These are phyloP conservation scores for Cyprinus carpio DNA, from an alignment of 2,113 vertebrate genomes.

Conservation along the genomic window DNA sequence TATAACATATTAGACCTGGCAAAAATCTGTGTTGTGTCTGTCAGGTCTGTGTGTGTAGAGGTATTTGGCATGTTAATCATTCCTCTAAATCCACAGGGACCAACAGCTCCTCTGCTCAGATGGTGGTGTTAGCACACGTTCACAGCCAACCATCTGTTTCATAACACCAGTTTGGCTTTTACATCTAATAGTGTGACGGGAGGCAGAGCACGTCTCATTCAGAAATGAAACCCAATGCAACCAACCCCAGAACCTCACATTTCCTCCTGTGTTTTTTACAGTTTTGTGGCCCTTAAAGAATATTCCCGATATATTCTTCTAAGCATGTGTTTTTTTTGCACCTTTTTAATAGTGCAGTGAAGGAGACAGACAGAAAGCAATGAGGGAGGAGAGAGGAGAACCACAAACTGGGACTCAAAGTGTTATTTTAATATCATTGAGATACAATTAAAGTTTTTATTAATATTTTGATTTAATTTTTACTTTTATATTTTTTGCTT, in stretches of 20 bases:
- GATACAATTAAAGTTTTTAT: background rate
- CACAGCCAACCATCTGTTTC: background rate
- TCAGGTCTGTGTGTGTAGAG: background rate
- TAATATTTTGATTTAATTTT: background rate
- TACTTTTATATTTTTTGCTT: too few relatives aligned
- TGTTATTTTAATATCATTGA: background rate
- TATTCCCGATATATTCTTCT: too few relatives aligned
- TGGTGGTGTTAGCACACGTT: background rate
- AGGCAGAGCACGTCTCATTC: background rate
- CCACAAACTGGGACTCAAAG: background rate
- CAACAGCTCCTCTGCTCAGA: background rate
- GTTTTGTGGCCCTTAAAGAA: background rate
- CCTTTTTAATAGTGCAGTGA: background rate
- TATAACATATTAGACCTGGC: background rate
- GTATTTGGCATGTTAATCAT: background rate
- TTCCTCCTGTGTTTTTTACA: background rate
- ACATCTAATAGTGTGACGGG: background rate
- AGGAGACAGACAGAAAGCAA: too few relatives aligned
- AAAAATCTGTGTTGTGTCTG: background rate
- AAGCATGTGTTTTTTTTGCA: background rate
- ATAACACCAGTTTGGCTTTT: background rate
- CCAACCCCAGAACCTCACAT: background rate
- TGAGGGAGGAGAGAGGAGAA: too few relatives aligned
- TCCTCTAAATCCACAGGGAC: slow-evolving; percentile 8
- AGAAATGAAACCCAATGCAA: background rate